Evolutionary conservation across 1,140 invertebrate species (phyloP), one percentile per base, ranked within the genome.

Genomic region (Calycopis cecrops): DNA sequence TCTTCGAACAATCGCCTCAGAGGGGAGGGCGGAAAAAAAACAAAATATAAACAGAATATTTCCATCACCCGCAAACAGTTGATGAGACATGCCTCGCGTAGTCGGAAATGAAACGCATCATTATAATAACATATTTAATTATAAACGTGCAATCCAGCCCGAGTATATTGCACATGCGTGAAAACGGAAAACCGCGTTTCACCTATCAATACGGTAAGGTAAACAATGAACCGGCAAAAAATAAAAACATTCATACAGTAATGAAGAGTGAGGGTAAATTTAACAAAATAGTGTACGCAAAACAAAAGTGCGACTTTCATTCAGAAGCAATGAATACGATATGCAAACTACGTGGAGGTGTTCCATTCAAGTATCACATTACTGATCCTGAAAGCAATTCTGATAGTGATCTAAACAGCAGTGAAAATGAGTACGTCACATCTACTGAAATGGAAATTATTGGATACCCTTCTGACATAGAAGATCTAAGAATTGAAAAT

Each of bases 401-500:
- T 16, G 16, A 44, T 9, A 17, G 17, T 9, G 38, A 40, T 38
- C 12, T 7, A 11, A 44, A 16, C 21, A 44, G 40, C 17, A 44
- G 17, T 9, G 40, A 28, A 3, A 2, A 44, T 44, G 16, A 3
- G 1, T 16, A 44, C 9, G 14, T 16, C 0, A 16, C 12, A 52
- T 28, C 52, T 33, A 38, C 37, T 21, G 34, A 55, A 28, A 17
- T 55, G 16, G 38, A 53, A 33, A 53, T 14, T 33, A 34, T 40
- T 7, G 54, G 69, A 4, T 74, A 66, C 40, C 69, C 62, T 34
- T 53, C 62, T 10, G 78, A 83, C 38, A 67, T 73, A 53, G 73
- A 83, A 50, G 79, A 85, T 51, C 33, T 80, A 28, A 69, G 76
- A 60, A 74, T 65, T 10, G 76, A 65, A 60, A 67, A 70, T 12